Evolutionary conservation across 2,797 vertebrate genomes (phyloP).

Genomic region (Megalops cyprinoides): DNA sequence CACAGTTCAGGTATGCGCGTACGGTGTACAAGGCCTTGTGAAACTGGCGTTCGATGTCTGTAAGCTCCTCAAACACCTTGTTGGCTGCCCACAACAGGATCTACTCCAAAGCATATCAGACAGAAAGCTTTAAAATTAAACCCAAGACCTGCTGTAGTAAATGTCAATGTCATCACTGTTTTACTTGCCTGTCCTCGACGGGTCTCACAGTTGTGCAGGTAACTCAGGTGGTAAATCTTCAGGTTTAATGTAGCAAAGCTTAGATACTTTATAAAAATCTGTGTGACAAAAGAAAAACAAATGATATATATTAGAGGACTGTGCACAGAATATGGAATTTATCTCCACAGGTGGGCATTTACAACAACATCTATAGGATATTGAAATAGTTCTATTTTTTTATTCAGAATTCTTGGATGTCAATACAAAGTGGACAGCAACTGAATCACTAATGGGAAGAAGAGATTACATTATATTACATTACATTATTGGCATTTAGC

Average conservation of each 20-base stretch:
- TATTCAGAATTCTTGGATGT: too few species aligned
- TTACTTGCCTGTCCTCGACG: slow-evolving; percentile 91
- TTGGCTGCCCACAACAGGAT: slow-evolving; percentile 95
- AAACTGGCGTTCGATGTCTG: slow-evolving; percentile 95
- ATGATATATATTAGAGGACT: not conserved
- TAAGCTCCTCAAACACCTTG: slow-evolving; percentile 97
- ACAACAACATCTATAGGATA: too few species aligned
- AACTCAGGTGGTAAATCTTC: slow-evolving; percentile 94
- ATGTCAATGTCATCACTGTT: not conserved
- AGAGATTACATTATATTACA: too few species aligned
- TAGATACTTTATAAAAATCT: slow-evolving; percentile 95
- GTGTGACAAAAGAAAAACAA: slow-evolving; percentile 34
- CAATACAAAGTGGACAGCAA: too few species aligned
- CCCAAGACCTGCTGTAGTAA: not conserved
- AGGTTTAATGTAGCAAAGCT: slow-evolving; percentile 91
- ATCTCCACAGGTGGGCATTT: too few species aligned
- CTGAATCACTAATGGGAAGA: too few species aligned
- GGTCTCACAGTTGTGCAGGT: slow-evolving; percentile 94
- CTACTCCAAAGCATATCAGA: slow-evolving; percentile 61
- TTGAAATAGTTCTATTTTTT: too few species aligned
- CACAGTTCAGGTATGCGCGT: slow-evolving; percentile 94
- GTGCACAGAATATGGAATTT: not conserved
- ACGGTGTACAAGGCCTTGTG: slow-evolving; percentile 98
- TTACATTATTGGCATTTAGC: too few species aligned
- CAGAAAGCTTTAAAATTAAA: not conserved